Conservation (phyloP, 2,113 vertebrate genomes). For the Mola mola region DNA sequence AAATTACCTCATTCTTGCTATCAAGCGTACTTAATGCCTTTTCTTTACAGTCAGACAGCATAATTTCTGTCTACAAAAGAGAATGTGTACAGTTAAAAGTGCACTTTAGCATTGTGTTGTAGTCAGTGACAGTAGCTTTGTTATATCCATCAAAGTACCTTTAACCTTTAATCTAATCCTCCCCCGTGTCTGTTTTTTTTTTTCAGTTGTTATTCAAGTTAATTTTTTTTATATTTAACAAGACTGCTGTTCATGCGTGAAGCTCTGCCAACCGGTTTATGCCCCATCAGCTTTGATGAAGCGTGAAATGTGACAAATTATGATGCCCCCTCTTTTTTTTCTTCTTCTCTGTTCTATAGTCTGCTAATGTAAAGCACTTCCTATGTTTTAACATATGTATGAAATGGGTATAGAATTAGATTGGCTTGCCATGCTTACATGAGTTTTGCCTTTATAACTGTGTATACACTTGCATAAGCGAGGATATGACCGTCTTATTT, state of each 20-base stretch:
- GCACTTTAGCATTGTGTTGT: no score
- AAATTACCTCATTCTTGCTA: no score
- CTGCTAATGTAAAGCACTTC: background rate
- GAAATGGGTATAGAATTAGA: constrained; percentile 12
- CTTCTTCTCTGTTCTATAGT: background rate
- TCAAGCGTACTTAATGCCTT: no score
- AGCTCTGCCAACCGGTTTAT: constrained; percentile 34
- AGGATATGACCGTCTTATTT: constrained; percentile 1
- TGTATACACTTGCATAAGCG: background rate
- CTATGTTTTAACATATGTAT: constrained; percentile 3
- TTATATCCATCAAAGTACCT: background rate
- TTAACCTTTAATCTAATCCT: constrained; percentile 10
- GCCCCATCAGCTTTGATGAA: constrained; percentile 3
- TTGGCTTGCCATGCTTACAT: background rate
- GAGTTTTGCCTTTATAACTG: background rate
- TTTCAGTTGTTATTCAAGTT: constrained; percentile 5
- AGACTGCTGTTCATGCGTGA: background rate
- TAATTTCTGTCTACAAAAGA: no score
- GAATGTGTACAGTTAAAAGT: no score
- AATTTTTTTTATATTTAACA: constrained; percentile 21
- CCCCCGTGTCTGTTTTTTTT: background rate
- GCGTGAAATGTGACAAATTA: constrained; percentile 35
- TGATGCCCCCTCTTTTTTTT: background rate
- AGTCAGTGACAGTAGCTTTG: constrained; percentile 4
- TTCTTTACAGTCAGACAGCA: no score